A percentile compares a stretch with the other conserved stretches of the same genome.
These are phyloP conservation scores for Gallinago stenura DNA, from an alignment of 2,797 vertebrate species.

Conservation along the genomic window DNA sequence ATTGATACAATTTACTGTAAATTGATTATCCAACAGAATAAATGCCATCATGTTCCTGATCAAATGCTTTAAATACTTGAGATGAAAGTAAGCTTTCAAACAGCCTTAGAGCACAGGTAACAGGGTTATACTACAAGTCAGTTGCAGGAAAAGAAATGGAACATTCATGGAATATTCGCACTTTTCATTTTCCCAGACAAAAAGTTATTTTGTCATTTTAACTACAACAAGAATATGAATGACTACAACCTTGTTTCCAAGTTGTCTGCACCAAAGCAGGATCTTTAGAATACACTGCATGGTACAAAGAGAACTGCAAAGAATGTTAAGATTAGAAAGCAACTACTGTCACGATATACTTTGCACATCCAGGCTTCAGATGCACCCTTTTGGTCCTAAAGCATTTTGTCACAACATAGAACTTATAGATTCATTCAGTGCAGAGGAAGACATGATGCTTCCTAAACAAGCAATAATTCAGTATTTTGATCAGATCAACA, in stretches of 20 bases:
- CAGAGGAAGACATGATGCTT: not conserved
- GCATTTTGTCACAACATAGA: not conserved
- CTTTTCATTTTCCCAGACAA: not conserved
- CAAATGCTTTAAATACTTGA: not conserved
- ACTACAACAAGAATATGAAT: not conserved
- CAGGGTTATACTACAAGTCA: not conserved
- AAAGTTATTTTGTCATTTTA: not conserved
- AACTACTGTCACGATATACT: not conserved
- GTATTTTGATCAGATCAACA: not conserved
- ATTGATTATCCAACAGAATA: not conserved
- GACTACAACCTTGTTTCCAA: not conserved
- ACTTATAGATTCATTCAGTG: accelerated
- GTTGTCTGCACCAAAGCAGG: not conserved
- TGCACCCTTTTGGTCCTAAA: not conserved
- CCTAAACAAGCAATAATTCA: not conserved
- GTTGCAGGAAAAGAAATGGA: too few relatives aligned
- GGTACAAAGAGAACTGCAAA: not conserved
- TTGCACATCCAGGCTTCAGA: not conserved
- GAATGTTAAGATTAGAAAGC: not conserved
- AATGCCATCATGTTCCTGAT: not conserved
- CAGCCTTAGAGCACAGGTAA: not conserved
- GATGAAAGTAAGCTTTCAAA: not conserved
- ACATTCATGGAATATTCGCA: not conserved
- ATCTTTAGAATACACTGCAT: not conserved
- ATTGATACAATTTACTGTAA: not conserved